Evolutionary conservation across 1,140 invertebrate genomes (phyloP).

Genomic region (Coenobita brevimanus): DNA sequence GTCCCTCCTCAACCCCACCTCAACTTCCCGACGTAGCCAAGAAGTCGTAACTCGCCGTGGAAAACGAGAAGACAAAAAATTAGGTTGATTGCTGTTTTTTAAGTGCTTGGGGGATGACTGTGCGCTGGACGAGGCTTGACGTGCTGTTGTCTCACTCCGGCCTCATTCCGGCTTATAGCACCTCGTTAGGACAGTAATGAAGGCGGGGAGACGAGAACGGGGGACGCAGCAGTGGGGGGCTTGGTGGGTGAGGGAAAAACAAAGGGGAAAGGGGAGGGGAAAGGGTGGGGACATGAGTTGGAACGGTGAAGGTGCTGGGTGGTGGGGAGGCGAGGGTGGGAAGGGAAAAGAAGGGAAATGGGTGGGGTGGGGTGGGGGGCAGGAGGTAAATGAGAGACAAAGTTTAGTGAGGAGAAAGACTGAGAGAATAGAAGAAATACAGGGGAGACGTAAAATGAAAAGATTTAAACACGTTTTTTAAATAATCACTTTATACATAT

Average conservation of each 20-base stretch:
- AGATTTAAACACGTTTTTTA: too few species aligned
- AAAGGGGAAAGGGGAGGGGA: neutral
- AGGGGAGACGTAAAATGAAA: neutral
- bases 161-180: slow-evolving; percentile 30
- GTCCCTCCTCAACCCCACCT: neutral
- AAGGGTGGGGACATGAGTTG: neutral
- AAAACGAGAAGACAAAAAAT: slow-evolving; percentile 33
- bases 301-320: too few species aligned
- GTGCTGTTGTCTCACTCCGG: slow-evolving; percentile 9
- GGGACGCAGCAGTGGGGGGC: neutral
- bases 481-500: neutral
- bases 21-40: slow-evolving; percentile 7
- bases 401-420: neutral
- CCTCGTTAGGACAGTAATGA: slow-evolving; percentile 28
- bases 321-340: slow-evolving; percentile 4
- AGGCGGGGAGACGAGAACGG: neutral
- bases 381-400: too few species aligned
- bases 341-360: slow-evolving; percentile 7
- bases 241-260: too few species aligned
- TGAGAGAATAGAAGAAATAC: neutral
- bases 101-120: slow-evolving; percentile 47
- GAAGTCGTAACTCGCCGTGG: neutral
- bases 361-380: neutral
- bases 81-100: slow-evolving; percentile 55
- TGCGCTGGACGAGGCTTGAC: slow-evolving; percentile 16